Conservation (phyloP, 2,888 invertebrate genomes). For the Malthinus flaveolus region DNA sequence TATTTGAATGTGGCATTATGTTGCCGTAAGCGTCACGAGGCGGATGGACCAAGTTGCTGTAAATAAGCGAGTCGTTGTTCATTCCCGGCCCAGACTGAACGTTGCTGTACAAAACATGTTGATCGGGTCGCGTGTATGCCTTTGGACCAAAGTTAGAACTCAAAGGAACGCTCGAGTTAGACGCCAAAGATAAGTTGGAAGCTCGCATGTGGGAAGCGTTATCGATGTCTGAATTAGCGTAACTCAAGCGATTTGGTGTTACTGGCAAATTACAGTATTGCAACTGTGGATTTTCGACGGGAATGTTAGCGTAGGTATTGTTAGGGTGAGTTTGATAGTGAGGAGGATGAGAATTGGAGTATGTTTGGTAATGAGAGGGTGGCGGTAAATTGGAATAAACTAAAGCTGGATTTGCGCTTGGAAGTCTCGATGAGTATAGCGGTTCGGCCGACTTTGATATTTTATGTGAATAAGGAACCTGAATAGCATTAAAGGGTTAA, state of each 20-base stretch:
- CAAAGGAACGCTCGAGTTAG: conserved; percentile 18
- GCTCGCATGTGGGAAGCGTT: conserved; percentile 19
- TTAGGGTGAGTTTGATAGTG: conserved; percentile 41
- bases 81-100: conserved; percentile 47
- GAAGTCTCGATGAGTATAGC: conserved; percentile 71
- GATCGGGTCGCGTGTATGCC: conserved; percentile 41
- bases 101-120: conserved; percentile 51
- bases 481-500: conserved; percentile 35
- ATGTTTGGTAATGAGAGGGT: conserved; percentile 39
- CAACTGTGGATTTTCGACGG: conserved; percentile 6
- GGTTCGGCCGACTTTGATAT: conserved; percentile 73
- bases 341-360: conserved; percentile 34
- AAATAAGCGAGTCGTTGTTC: conserved; percentile 57
- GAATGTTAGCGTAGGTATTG: conserved; percentile 35
- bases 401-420: conserved; percentile 39
- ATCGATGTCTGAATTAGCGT: conserved; percentile 15
- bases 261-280: conserved; percentile 24
- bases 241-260: neutral
- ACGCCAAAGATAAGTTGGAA: conserved; percentile 10
- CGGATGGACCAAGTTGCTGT: conserved; percentile 60
- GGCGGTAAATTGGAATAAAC: conserved; percentile 51
- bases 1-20: conserved; percentile 44
- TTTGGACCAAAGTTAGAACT: conserved; percentile 36
- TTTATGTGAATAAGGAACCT: conserved; percentile 78
- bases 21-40: conserved; percentile 62